phyloP scores from a whole-genome alignment of 2,888 invertebrate species.

The Stenotaenia linearis region DNA sequence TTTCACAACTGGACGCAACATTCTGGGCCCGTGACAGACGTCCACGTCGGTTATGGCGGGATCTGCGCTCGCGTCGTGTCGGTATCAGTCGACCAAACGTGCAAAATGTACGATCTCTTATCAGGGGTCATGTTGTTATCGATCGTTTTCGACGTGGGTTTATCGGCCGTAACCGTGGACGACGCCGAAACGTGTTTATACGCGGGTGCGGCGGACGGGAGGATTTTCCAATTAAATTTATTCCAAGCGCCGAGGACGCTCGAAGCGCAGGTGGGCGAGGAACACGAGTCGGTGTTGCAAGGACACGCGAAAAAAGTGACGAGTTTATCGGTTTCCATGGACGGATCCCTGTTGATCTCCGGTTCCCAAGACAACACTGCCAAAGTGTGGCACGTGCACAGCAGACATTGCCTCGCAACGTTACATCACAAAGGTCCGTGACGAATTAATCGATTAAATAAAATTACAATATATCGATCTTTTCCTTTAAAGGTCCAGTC shows the following conservation, averaged over 20 bases:
- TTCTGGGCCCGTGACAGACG: slow-evolving; percentile 69
- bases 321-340: slow-evolving; percentile 64
- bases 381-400: slow-evolving; percentile 73
- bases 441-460: neutral
- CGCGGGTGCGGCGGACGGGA: slow-evolving; percentile 66
- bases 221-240: slow-evolving; percentile 61
- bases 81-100: slow-evolving; percentile 73
- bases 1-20: slow-evolving; percentile 71
- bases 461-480: neutral
- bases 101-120: slow-evolving; percentile 70
- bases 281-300: slow-evolving; percentile 46
- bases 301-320: slow-evolving; percentile 51
- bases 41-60: slow-evolving; percentile 67
- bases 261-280: slow-evolving; percentile 41
- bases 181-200: slow-evolving; percentile 63
- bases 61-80: slow-evolving; percentile 65
- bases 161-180: slow-evolving; percentile 66
- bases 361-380: slow-evolving; percentile 69
- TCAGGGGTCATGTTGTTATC: slow-evolving; percentile 65
- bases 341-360: slow-evolving; percentile 66
- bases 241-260: slow-evolving; percentile 51
- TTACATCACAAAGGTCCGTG: slow-evolving; percentile 69
- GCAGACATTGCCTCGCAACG: slow-evolving; percentile 64
- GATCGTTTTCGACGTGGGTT: slow-evolving; percentile 64
- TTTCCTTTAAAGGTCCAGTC: neutral